Evolutionary conservation across 1,140 invertebrate genomes (phyloP).

Genomic region (Macrostomum lignano): DNA sequence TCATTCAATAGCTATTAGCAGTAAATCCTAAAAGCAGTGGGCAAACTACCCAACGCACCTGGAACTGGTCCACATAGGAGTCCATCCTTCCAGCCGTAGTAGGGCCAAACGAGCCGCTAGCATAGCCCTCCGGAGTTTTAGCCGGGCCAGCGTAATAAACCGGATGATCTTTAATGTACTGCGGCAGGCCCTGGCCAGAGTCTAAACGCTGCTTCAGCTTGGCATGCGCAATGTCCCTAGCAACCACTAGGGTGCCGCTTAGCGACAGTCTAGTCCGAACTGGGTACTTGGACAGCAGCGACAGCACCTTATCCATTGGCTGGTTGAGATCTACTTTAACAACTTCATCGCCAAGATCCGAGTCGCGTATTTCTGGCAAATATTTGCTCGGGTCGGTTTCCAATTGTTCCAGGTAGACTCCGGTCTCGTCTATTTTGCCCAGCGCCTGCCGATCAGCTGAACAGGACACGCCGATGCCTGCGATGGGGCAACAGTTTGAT

Average conservation of each 20-base stretch:
- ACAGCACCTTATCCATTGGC: constrained; percentile 19
- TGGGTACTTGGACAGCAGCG: constrained; percentile 15
- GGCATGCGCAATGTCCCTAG: constrained; percentile 27
- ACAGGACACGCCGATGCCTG: constrained; percentile 27
- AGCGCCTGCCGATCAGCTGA: constrained; percentile 27
- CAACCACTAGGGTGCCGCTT: constrained; percentile 24
- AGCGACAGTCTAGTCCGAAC: constrained; percentile 22
- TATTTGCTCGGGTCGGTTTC: constrained; percentile 26
- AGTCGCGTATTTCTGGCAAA: constrained; percentile 18
- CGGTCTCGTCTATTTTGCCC: constrained; percentile 23
- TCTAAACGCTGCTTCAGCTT: constrained; percentile 23
- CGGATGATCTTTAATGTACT: constrained; percentile 26
- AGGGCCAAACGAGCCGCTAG: constrained; percentile 27
- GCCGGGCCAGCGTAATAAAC: constrained; percentile 29
- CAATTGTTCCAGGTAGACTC: constrained; percentile 25
- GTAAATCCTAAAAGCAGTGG: too few relatives aligned
- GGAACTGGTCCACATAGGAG: constrained; percentile 26
- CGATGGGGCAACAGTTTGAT: too few relatives aligned
- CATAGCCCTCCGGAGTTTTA: constrained; percentile 25
- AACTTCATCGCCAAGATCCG: constrained; percentile 19
- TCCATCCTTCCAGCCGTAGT: constrained; percentile 29
- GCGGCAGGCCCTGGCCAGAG: constrained; percentile 18
- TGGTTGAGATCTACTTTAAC: constrained; percentile 22
- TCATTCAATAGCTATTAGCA: too few relatives aligned
- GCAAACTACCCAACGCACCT: too few relatives aligned